Evolutionary conservation across 2,797 vertebrate genomes (phyloP).

Genomic region (Dermochelys coriacea): DNA sequence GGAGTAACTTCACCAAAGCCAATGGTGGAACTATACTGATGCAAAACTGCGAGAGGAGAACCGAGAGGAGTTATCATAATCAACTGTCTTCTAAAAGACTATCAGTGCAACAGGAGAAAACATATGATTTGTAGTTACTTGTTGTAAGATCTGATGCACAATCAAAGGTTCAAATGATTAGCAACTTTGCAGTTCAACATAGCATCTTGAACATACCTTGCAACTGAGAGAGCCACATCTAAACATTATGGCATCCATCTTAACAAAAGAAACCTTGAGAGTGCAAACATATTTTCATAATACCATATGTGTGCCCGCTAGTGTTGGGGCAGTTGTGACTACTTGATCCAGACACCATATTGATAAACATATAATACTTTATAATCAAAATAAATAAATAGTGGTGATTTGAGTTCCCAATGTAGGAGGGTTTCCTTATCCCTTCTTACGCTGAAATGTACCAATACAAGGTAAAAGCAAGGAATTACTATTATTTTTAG

Average conservation of each 20-base stretch:
- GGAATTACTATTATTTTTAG: slow-evolving; percentile 9
- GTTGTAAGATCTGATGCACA: background rate
- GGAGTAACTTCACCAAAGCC: background rate
- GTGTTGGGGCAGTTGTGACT: slow-evolving; percentile 27
- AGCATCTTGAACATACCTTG: background rate
- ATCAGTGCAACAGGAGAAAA: slow-evolving; percentile 4
- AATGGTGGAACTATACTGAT: background rate
- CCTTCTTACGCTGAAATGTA: slow-evolving; percentile 33
- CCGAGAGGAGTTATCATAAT: slow-evolving; percentile 16
- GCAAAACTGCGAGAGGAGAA: background rate
- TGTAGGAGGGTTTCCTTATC: slow-evolving; percentile 27
- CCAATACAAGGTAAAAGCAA: background rate
- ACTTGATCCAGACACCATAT: background rate
- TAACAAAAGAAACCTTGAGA: background rate
- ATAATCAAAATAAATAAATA: background rate
- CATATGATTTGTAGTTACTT: background rate
- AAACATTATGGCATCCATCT: background rate
- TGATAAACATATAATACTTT: slow-evolving; percentile 16
- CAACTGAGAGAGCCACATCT: background rate
- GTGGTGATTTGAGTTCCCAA: background rate
- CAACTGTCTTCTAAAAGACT: background rate
- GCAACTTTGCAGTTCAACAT: background rate
- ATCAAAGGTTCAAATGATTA: slow-evolving; percentile 13
- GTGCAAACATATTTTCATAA: slow-evolving; percentile 4
- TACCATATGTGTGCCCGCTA: slow-evolving; percentile 3